These are phyloP conservation scores for Steatocranus sp. DNA, from an alignment of 2,797 vertebrate genomes.

Conservation along the genomic window DNA sequence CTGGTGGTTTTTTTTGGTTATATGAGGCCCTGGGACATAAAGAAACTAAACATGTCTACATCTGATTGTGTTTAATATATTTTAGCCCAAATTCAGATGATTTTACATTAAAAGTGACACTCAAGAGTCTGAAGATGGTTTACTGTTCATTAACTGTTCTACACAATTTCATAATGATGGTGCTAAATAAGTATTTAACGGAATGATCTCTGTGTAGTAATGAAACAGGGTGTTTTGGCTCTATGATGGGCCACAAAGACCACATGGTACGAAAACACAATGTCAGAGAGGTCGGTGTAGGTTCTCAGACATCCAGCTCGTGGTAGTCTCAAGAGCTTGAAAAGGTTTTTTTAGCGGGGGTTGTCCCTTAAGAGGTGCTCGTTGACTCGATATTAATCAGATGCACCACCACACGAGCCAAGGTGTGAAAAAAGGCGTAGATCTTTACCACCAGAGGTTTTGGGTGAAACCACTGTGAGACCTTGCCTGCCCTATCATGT, in stretches of 20 bases:
- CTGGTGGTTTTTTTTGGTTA: background rate
- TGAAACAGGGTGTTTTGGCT: background rate
- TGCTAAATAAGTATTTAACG: background rate
- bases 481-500: background rate
- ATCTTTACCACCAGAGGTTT: background rate
- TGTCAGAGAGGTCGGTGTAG: background rate
- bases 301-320: background rate
- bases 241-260: background rate
- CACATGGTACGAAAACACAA: background rate
- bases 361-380: background rate
- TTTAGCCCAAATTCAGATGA: background rate
- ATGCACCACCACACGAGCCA: background rate
- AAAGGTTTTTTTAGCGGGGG: rapidly evolving
- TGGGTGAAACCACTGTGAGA: background rate
- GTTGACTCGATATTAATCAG: background rate
- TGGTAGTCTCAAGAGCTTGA: background rate
- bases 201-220: background rate
- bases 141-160: background rate
- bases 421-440: rapidly evolving
- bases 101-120: background rate
- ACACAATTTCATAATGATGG: rapidly evolving
- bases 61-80: background rate
- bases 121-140: background rate
- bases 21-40: background rate
- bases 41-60: background rate